Percentiles rank a stretch among this genome's conserved stretches.
phyloP scores from a whole-genome alignment of 2,888 invertebrate genomes.

The Cheilosia impressa region DNA sequence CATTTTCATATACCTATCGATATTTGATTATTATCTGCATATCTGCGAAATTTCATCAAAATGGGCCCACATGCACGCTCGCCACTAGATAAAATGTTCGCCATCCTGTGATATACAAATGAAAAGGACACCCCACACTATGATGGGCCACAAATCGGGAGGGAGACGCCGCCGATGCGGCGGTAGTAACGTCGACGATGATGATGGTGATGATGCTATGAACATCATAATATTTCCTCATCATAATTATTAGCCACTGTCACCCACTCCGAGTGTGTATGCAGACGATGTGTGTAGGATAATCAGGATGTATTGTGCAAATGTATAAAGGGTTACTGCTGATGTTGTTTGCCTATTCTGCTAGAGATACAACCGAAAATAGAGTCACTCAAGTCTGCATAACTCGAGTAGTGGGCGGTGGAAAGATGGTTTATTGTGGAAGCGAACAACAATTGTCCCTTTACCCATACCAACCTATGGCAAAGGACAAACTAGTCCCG shows the following conservation, averaged over 20 bases:
- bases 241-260: slow-evolving; percentile 64
- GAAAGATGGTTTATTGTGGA: background rate
- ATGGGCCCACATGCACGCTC: slow-evolving; percentile 26
- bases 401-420: background rate
- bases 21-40: slow-evolving; percentile 30
- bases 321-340: slow-evolving; percentile 35
- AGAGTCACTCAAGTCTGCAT: slow-evolving; percentile 15
- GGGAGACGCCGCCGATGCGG: background rate
- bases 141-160: slow-evolving; percentile 27
- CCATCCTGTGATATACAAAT: slow-evolving; percentile 41
- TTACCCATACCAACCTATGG: slow-evolving; percentile 3
- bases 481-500: slow-evolving; percentile 43
- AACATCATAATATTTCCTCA: slow-evolving; percentile 71
- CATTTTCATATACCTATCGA: slow-evolving; percentile 20
- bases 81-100: slow-evolving; percentile 31
- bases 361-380: slow-evolving; percentile 39
- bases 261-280: slow-evolving; percentile 25
- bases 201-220: slow-evolving; percentile 66
- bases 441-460: slow-evolving; percentile 42
- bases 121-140: slow-evolving; percentile 10
- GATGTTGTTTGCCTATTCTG: slow-evolving; percentile 18
- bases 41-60: slow-evolving; percentile 47
- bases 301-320: slow-evolving; percentile 59
- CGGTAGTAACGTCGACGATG: slow-evolving; percentile 32
- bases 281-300: slow-evolving; percentile 35